phyloP scores from a whole-genome alignment of 2,113 vertebrate species.

The Odontesthes bonariensis region DNA sequence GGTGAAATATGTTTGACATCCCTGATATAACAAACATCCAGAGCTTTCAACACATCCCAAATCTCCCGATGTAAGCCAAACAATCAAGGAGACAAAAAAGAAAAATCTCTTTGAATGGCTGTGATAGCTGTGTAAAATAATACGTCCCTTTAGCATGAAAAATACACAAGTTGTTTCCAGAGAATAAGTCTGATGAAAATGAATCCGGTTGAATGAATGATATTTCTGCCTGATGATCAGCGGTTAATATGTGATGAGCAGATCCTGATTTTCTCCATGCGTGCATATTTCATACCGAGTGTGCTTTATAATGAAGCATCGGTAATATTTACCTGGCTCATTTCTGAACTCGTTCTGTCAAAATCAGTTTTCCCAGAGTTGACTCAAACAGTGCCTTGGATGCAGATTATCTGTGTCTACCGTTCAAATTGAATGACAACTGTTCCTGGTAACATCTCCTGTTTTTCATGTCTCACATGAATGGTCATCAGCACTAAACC shows the following conservation, averaged over 20 bases:
- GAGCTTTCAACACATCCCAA: no score
- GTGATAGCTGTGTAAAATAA: no score
- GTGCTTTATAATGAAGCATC: not conserved
- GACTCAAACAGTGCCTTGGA: not conserved
- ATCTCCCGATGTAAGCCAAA: not conserved
- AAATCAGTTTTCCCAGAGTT: not conserved
- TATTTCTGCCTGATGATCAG: not conserved
- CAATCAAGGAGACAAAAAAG: not conserved
- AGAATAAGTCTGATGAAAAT: constrained; percentile 15
- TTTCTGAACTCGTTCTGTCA: constrained; percentile 9
- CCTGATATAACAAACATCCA: not conserved
- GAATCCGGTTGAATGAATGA: not conserved
- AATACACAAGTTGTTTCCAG: not conserved
- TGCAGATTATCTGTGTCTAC: not conserved
- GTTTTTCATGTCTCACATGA: not conserved
- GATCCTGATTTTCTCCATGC: not conserved
- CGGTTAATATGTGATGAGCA: not conserved
- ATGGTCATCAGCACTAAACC: not conserved
- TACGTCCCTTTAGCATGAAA: constrained; percentile 6
- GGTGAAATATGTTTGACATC: not conserved
- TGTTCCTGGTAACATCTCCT: not conserved
- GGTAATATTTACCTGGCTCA: not conserved
- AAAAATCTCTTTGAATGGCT: not conserved
- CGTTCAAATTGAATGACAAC: constrained; percentile 6
- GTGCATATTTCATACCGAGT: not conserved